Percentiles rank a stretch among this genome's conserved stretches.
Conservation (phyloP, 2,797 vertebrate species). For the Anniella stebbinsi region DNA sequence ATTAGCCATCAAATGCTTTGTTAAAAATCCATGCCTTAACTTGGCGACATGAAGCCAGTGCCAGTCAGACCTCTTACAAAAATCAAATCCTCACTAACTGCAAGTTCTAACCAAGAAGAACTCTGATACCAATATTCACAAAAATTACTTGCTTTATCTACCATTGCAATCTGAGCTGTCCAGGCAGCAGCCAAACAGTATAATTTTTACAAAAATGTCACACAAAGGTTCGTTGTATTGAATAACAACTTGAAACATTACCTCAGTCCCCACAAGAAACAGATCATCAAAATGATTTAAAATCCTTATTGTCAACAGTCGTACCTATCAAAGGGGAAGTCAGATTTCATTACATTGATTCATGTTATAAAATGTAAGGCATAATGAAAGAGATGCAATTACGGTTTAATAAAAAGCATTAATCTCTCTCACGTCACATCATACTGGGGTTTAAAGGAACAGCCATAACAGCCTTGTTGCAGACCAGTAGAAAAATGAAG, state of each 20-base stretch:
- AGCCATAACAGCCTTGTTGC: not conserved
- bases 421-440: not conserved
- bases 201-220: not conserved
- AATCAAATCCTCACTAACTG: not conserved
- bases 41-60: too few relatives aligned
- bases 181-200: not conserved
- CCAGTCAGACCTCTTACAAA: not conserved
- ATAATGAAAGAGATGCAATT: conserved; percentile 25
- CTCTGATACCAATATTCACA: not conserved
- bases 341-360: conserved; percentile 28
- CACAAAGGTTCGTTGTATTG: conserved; percentile 33
- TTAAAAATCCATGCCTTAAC: too few relatives aligned
- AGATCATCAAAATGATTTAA: conserved; percentile 89
- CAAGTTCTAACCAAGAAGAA: not conserved
- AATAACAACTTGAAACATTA: conserved; percentile 69
- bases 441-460: not conserved
- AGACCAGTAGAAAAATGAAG: not conserved
- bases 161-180: not conserved
- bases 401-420: conserved; percentile 23
- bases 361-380: not conserved
- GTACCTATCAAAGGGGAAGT: conserved; percentile 83
- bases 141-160: not conserved
- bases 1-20: too few relatives aligned
- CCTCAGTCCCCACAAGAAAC: conserved; percentile 82
- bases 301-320: conserved; percentile 91